Evolutionary conservation across 2,888 invertebrate genomes (phyloP).

Genomic region (Caenorhabditis sulstoni): DNA sequence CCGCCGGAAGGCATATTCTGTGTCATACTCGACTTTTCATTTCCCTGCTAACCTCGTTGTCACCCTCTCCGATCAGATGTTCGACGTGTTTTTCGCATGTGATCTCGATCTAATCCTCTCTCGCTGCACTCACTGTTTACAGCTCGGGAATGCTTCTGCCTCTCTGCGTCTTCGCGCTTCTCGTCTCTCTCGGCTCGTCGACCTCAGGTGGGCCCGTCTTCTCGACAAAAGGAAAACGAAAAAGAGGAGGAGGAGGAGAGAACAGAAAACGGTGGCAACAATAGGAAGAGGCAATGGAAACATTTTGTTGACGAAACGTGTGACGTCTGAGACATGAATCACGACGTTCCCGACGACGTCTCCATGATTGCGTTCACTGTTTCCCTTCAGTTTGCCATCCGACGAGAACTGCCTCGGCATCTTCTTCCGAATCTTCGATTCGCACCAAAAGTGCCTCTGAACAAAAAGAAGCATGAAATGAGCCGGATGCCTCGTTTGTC

Average conservation of each 20-base stretch:
- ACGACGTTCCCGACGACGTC: conserved; percentile 50
- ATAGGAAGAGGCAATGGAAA: conserved; percentile 1
- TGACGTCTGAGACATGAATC: conserved; percentile 55
- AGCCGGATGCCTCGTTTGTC: conserved; percentile 43
- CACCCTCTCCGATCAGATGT: conserved; percentile 41
- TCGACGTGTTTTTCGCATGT: conserved; percentile 39
- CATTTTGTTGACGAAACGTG: conserved; percentile 49
- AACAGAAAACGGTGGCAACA: conserved; percentile 26
- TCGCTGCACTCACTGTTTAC: conserved; percentile 46
- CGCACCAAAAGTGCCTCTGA: conserved; percentile 14
- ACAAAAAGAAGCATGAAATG: conserved; percentile 40
- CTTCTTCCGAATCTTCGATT: not conserved
- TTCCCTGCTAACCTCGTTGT: conserved; percentile 1
- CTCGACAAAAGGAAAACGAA: not conserved
- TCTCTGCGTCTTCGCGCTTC: conserved; percentile 36
- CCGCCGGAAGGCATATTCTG: not conserved
- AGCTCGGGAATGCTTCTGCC: conserved; percentile 50
- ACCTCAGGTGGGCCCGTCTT: conserved; percentile 32
- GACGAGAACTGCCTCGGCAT: not conserved
- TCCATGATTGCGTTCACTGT: conserved; percentile 36
- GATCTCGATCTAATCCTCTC: conserved; percentile 49
- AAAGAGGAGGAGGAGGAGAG: not conserved
- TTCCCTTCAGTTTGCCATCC: conserved; percentile 21
- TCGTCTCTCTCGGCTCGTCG: conserved; percentile 30
- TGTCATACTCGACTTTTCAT: conserved; percentile 27